phyloP scores from a whole-genome alignment of 2,113 vertebrate species.

The Cryptomyrus ogoouensis region DNA sequence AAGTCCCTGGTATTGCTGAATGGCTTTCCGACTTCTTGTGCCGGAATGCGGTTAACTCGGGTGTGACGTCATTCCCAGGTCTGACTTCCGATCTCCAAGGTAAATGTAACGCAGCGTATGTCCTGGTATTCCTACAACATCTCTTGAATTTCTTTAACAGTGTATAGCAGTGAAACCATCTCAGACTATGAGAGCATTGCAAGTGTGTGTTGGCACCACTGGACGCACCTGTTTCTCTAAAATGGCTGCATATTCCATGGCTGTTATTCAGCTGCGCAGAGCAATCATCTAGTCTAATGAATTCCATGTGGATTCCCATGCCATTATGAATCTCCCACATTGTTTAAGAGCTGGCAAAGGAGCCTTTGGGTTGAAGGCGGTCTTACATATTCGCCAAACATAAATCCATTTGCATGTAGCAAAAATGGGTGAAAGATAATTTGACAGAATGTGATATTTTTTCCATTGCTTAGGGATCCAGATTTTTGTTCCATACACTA shows the following conservation, averaged over 20 bases:
- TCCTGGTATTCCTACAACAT: background rate
- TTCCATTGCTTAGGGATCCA: background rate
- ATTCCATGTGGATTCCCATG: background rate
- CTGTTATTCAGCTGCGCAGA: background rate
- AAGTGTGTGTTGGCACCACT: background rate
- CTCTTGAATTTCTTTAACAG: background rate
- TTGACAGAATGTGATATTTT: background rate
- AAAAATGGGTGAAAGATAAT: background rate
- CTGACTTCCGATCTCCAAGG: background rate
- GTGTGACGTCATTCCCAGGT: background rate
- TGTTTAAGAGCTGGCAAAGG: background rate
- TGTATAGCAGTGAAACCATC: background rate
- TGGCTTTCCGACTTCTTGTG: background rate
- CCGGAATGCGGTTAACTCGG: background rate
- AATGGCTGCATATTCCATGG: background rate
- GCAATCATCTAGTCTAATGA: background rate
- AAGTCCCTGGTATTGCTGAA: background rate
- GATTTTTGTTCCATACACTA: background rate
- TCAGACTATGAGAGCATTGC: background rate
- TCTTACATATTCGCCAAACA: background rate
- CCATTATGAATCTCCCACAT: background rate
- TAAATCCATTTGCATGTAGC: background rate
- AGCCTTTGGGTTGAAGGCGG: background rate
- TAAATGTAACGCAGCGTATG: background rate
- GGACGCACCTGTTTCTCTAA: background rate